Base-by-base conservation (phyloP, 2,113 vertebrate species). In the Eudorcas thomsonii region DNA sequence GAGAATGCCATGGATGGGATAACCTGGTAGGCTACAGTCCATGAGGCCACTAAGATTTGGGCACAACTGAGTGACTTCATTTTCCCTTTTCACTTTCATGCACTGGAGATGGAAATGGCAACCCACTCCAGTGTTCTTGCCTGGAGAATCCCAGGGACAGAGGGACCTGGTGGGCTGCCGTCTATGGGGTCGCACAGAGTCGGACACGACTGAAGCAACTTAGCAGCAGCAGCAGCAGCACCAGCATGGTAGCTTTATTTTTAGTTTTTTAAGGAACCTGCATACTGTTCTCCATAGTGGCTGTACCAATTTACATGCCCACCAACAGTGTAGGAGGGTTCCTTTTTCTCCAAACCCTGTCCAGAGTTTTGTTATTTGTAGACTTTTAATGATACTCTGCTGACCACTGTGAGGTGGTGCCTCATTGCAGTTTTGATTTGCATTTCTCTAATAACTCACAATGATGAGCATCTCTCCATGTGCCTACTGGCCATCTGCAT, bases 161-260 rank as follows among this genome's bases (percentile, higher is more conserved):
- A 5, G 57, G 57, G 1, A 25, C 23, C 57, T 59, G 10, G 57
- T 26, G 57, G 57, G 57, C 0, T 26, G 57, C 57, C 10, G 0
- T 59, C 57, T 59, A 5, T 59, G 57, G 57, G 4, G 10, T 26
- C 2, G 0, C 23, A 59, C 57, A 59, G 57, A 59, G 57, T 12
- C 0, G 0, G 25, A 26, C 25, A 57, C 0, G 55, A 57, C 55
- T 57, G 57, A 59, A 59, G 57, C 0, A 0, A 59, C 23, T 59
- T 59, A 59, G 57, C 57, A 59, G 23, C 57, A 59, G 57, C 9
- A 59, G 23, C 9, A 59, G 39, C 39, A 43, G 39, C 39, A n/a
- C n/a, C n/a, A 39, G 23, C 9, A 59, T 59, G 4, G 25, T 26
- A 26, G 10, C 57, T 59, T 59, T 59, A 67, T 21, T n/a, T 71